Evolutionary conservation across 2,888 invertebrate genomes (phyloP), one percentile per base, ranked within the genome.

Genomic region (Drosophila putrida): DNA sequence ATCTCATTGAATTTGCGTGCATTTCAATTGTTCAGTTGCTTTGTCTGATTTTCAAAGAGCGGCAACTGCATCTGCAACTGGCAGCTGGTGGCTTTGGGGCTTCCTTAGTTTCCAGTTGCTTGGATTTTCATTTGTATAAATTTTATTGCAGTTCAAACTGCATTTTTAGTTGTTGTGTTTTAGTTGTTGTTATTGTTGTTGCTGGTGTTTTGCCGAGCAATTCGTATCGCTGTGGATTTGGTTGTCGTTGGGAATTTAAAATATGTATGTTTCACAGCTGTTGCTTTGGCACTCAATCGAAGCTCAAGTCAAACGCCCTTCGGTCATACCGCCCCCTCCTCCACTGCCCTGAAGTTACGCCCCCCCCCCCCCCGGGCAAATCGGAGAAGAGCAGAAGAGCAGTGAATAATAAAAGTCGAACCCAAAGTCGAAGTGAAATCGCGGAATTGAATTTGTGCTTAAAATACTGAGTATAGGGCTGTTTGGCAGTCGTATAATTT

Each of bases 371-470:
- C 35, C 8, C 5, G 53, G 28, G 64, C 61, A 78, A 78, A 71
- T 64, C 67, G 49, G 68, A 64, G 55, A 71, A 54, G 66, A 58
- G 55, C 69, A n/a, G 55, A 71, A 54, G 66, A 58, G 57, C 69
- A 62, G 51, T 73, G 69, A 69, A 65, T 69, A 75, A 64, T 61
- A 71, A 54, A 62, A 75, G 57, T 69, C 50, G 58, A 76, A 68
- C 43, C 27, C 55, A 70, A 74, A 74, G 82, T 80, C 55, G 68
- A 74, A 74, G 82, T 80, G 86, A 82, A 82, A 82, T 82, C 88
- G 58, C 61, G 35, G 55, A 76, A 77, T 80, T 74, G 83, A 53
- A 88, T 68, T 66, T 82, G 69, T 65, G 54, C 49, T 58, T 75
- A 55, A 71, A 67, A 78, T 69, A 63, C 69, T 57, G 47, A 43